Evolutionary conservation across 2,113 vertebrate species (phyloP), one percentile per base, ranked within the genome.

Genomic region (Riparia riparia): DNA sequence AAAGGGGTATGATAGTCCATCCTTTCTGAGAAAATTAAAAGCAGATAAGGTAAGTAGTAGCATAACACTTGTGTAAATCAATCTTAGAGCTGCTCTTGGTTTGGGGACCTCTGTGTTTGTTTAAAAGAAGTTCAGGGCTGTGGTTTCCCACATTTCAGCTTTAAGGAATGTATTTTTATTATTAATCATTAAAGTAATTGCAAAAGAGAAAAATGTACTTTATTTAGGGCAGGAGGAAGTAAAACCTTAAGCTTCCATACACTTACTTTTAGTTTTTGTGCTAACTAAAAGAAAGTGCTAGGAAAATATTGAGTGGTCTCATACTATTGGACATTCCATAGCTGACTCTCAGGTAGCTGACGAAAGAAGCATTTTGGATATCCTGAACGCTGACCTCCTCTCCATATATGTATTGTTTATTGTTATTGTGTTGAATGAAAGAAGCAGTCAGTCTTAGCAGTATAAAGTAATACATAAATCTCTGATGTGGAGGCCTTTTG

Each of bases 1-100:
- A 82, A 99, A 99, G 97, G 99, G 99, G 54, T 99, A 99, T 64
- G 99, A 99, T 98, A 99, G 98, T 97, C 99, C 99, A 2, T 99
- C 99, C 26, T 99, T 99, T 96, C 98, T 99, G 89, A 99, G 99
- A 96, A 99, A 99, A 91, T 97, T 99, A 57, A 99, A 99, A 97
- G 99, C 99, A 96, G 99, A 99, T 97, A 99, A 99, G 98, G 99
- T 99, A 97, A 97, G 74, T 68, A 95, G 29, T 61, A 42, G 21
- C 19, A 12, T 26, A 80, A 57, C 10, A 13, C 19, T 34, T 47
- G 6, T 0, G 5, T 56, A 45, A 44, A 72, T 85, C 41, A 60
- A 0, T 79, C 13, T 65, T 72, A 32, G 5, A 7, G 9, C 31
- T 85, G 32, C n/a, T 60, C 5, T 49, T 90, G 24, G 13, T 79